These are phyloP conservation scores for Gallinago undulata DNA, from an alignment of 2,113 vertebrate genomes.

Conservation along the genomic window DNA sequence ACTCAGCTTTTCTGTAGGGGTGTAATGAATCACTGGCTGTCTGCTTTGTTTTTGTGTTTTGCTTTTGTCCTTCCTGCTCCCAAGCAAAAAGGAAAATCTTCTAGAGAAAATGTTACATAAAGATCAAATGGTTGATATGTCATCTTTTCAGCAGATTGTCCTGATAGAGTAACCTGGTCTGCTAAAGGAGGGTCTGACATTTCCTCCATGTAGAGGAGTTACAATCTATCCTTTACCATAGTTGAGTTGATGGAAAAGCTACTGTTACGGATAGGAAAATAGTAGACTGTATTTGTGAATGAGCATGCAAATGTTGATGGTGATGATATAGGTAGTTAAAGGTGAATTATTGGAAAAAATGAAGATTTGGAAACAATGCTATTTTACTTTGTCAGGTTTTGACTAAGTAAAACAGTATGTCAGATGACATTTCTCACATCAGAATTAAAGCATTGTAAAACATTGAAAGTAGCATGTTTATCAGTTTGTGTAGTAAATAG, in stretches of 20 bases:
- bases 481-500: background rate
- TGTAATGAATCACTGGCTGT: conserved; percentile 20
- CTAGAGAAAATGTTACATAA: background rate
- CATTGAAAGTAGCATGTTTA: background rate
- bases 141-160: background rate
- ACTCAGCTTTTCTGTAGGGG: background rate
- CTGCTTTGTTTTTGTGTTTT: background rate
- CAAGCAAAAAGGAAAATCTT: conserved; percentile 1
- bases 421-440: background rate
- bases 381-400: background rate
- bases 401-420: background rate
- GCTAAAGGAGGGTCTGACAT: background rate
- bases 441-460: background rate
- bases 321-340: background rate
- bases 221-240: background rate
- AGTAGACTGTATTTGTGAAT: background rate
- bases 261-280: background rate
- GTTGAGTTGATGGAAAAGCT: background rate
- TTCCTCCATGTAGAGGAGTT: background rate
- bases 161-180: background rate
- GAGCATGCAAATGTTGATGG: background rate
- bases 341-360: background rate
- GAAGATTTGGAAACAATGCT: background rate
- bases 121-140: background rate
- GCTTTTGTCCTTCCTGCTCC: conserved; percentile 27